phyloP scores from a whole-genome alignment of 92 coral and sea anemone genomes.

The Blastomussa wellsi region DNA sequence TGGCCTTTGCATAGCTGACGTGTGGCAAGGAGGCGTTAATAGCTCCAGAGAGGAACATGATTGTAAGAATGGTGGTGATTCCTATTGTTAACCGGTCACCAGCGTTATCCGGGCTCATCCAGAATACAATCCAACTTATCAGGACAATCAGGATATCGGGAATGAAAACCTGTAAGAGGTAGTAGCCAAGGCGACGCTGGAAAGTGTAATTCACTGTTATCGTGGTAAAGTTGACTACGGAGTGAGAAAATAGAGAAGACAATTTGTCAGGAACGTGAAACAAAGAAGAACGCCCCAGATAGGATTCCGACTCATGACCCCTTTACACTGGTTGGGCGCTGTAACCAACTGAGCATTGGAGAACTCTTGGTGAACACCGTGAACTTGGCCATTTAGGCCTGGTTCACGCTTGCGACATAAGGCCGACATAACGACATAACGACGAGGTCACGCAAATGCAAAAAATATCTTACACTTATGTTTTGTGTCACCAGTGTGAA shows the following conservation, averaged over 20 bases:
- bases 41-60: slow-evolving; percentile 74
- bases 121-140: slow-evolving; percentile 70
- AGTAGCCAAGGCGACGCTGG: slow-evolving; percentile 72
- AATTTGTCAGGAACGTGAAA: no score
- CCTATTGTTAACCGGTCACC: slow-evolving; percentile 76
- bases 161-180: slow-evolving; percentile 67
- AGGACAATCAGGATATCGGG: slow-evolving; percentile 69
- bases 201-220: slow-evolving; percentile 50
- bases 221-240: slow-evolving; percentile 43
- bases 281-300: no score
- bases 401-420: no score
- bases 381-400: no score
- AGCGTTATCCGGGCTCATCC: slow-evolving; percentile 61
- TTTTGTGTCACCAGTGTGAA: no score
- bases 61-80: slow-evolving; percentile 71
- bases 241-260: neutral
- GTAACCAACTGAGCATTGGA: no score
- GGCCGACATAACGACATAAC: no score
- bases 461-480: no score
- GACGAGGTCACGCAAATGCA: no score
- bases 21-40: slow-evolving; percentile 68
- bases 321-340: no score
- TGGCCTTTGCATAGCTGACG: slow-evolving; percentile 79
- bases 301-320: no score
- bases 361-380: no score